phyloP scores from a whole-genome alignment of 2,888 invertebrate species.

The Mongoloraphidia duomilia region DNA sequence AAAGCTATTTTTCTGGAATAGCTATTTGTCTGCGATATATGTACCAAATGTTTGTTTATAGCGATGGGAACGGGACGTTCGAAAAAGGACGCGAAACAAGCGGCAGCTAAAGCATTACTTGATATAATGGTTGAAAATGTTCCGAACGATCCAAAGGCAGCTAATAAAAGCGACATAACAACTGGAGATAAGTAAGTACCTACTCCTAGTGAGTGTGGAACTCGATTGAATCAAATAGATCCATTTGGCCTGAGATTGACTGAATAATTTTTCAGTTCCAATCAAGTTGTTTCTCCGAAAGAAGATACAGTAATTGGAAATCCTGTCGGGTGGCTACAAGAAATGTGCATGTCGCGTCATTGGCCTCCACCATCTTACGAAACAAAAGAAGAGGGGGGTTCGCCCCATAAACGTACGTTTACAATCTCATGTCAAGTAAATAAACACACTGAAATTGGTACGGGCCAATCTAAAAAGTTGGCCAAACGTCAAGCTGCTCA shows the following conservation, averaged over 20 bases:
- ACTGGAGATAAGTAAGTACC: constrained; percentile 25
- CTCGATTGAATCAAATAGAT: too few relatives aligned
- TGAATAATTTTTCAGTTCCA: constrained; percentile 18
- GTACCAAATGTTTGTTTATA: constrained; percentile 18
- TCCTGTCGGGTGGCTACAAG: constrained; percentile 90
- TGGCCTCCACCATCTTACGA: constrained; percentile 93
- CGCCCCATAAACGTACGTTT: constrained; percentile 89
- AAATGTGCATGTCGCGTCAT: constrained; percentile 90
- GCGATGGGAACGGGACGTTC: constrained; percentile 88
- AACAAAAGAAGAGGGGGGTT: constrained; percentile 72
- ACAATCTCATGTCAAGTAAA: constrained; percentile 82
- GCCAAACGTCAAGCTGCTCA: constrained; percentile 94
- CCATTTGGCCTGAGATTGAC: too few relatives aligned
- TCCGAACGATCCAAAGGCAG: constrained; percentile 42
- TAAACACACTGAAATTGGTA: constrained; percentile 71
- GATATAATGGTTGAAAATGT: constrained; percentile 69
- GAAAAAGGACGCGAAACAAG: constrained; percentile 95
- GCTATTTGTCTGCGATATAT: too few relatives aligned
- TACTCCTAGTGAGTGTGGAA: too few relatives aligned
- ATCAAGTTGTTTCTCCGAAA: constrained; percentile 40
- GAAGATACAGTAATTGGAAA: constrained; percentile 81
- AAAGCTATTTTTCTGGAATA: too few relatives aligned
- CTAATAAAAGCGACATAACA: constrained; percentile 24
- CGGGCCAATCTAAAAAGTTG: constrained; percentile 89
- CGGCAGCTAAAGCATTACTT: constrained; percentile 81